These are phyloP conservation scores for Gasteruption jaculator DNA, from an alignment of 2,888 invertebrate species.

Conservation along the genomic window DNA sequence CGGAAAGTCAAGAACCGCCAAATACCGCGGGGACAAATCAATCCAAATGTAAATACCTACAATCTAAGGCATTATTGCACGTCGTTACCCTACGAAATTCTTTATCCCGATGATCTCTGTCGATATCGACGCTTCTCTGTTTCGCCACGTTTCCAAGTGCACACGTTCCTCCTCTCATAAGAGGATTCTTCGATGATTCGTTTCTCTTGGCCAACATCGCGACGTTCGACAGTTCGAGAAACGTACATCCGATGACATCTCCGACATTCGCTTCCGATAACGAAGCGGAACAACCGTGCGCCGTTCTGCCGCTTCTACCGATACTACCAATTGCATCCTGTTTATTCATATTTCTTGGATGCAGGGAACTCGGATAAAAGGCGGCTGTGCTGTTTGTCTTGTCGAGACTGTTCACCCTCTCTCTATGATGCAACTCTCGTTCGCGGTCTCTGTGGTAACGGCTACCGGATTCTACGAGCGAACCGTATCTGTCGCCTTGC, in stretches of 20 bases:
- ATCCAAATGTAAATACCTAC: constrained; percentile 29
- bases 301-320: constrained; percentile 36
- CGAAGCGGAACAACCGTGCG: constrained; percentile 43
- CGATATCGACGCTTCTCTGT: constrained; percentile 55
- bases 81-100: constrained; percentile 51
- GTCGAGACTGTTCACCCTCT: constrained; percentile 47
- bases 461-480: constrained; percentile 38
- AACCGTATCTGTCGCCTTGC: constrained; percentile 44
- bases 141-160: constrained; percentile 44
- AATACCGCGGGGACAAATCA: neutral
- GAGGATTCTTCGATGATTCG: constrained; percentile 49
- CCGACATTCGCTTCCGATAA: constrained; percentile 45
- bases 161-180: constrained; percentile 40
- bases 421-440: constrained; percentile 39
- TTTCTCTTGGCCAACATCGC: constrained; percentile 38
- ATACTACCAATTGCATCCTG: constrained; percentile 37
- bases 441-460: constrained; percentile 42
- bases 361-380: constrained; percentile 40
- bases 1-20: neutral
- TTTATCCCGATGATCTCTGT: constrained; percentile 37
- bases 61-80: constrained; percentile 44
- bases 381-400: constrained; percentile 40
- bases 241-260: constrained; percentile 31
- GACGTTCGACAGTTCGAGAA: constrained; percentile 30
- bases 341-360: constrained; percentile 39